phyloP scores from a whole-genome alignment of 2,888 invertebrate genomes.

The Lasioglossum figueresi region DNA sequence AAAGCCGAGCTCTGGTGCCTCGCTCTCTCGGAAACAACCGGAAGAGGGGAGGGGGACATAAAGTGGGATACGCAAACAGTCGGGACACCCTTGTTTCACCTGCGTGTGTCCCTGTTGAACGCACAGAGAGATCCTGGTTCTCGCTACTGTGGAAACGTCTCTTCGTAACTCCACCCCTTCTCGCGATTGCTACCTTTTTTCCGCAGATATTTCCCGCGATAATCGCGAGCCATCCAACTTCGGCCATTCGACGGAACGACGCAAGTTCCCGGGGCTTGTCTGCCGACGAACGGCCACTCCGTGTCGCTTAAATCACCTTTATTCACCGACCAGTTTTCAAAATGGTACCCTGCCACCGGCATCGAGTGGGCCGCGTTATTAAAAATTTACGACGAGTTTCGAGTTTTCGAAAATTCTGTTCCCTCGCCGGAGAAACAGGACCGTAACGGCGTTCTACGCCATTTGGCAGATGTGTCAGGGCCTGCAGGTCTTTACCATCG shows the following conservation, averaged over 20 bases:
- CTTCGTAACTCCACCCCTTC: neutral
- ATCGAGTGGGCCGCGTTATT: neutral
- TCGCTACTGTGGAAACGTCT: constrained; percentile 38
- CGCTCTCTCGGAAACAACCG: neutral
- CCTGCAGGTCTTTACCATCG: neutral
- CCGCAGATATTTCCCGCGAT: constrained; percentile 48
- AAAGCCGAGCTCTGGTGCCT: constrained; percentile 49
- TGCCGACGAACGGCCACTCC: constrained; percentile 50
- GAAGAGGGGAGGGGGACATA: constrained; percentile 52
- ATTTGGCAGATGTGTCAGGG: neutral
- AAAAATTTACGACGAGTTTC: neutral
- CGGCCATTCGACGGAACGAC: constrained; percentile 59
- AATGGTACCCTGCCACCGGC: neutral
- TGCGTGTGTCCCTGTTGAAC: constrained; percentile 40
- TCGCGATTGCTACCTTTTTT: constrained; percentile 33
- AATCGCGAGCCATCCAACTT: constrained; percentile 67
- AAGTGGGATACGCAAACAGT: constrained; percentile 66
- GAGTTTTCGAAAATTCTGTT: neutral
- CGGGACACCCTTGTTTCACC: constrained; percentile 37
- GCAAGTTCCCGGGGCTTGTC: constrained; percentile 53
- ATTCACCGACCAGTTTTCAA: constrained; percentile 13
- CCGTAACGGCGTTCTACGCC: neutral
- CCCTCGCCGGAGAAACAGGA: neutral
- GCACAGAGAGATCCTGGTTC: constrained; percentile 25
- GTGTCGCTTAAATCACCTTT: constrained; percentile 40